phyloP scores from a whole-genome alignment of 2,113 vertebrate genomes.

The Psephotus haematonotus region DNA sequence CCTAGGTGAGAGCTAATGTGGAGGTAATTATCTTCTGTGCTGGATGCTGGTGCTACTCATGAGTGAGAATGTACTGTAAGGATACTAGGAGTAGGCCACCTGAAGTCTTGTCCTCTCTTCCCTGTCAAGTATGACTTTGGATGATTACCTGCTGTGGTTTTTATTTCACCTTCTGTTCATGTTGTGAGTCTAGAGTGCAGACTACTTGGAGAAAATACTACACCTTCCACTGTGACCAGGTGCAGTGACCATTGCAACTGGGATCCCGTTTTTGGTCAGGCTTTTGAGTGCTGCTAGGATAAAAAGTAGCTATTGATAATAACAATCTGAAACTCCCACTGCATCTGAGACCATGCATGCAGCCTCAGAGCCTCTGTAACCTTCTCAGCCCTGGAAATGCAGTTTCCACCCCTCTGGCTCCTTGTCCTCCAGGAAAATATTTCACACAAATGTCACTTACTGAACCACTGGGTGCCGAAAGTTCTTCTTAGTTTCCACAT shows the following conservation, averaged over 20 bases:
- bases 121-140: background rate
- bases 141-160: background rate
- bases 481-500: conserved; percentile 57
- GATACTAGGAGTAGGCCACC: background rate
- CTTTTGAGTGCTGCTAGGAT: background rate
- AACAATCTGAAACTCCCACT: background rate
- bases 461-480: conserved; percentile 78
- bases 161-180: background rate
- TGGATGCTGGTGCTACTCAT: background rate
- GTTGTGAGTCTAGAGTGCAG: background rate
- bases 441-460: conserved; percentile 69
- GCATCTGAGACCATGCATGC: background rate
- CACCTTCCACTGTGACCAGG: background rate
- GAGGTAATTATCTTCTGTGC: background rate
- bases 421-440: background rate
- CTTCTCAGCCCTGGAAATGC: background rate
- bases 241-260: background rate
- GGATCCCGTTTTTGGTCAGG: background rate
- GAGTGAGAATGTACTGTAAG: background rate
- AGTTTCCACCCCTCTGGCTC: background rate
- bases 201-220: background rate
- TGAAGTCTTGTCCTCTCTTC: background rate
- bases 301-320: fast-evolving
- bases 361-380: background rate
- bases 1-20: background rate